Evolutionary conservation across 2,113 vertebrate genomes (phyloP), one percentile per base, ranked within the genome.

Genomic region (Ivindomyrus marchei): DNA sequence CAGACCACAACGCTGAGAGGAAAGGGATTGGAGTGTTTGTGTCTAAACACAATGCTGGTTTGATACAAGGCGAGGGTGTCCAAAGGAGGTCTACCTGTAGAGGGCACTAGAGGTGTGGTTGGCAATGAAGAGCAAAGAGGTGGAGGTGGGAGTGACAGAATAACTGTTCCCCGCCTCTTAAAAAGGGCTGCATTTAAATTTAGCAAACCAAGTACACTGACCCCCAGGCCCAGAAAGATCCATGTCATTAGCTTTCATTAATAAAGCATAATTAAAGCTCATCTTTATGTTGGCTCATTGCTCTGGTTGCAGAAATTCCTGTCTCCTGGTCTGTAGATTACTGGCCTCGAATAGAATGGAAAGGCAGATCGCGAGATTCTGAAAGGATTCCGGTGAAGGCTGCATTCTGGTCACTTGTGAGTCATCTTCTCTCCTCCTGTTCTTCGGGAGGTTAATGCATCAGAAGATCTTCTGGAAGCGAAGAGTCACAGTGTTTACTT

Each of bases 191-290:
- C 36, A 19, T 80, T 80, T 42, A 80, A 39, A 39, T 80, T 80
- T 80, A 42, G 4, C 36, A 80, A 80, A 80, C 15, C 7, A 42
- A 42, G 13, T 42, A 80, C 74, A 42, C 74, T 80, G 74, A 80
- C 36, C 74, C 27, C 74, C 31, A n/a, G 74, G 36, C 74, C 74
- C 74, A 80, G 31, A 80, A 36, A 42, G 74, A 36, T 42, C 74
- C 36, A 80, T 45, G 83, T 15, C 10, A 85, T 47, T 85, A 85
- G 4, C 4, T 80, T 70, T 92, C 93, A 95, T 95, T 94, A 95
- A 94, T 94, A 94, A 95, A 95, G 92, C 90, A 95, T 91, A 11
- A 3, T 84, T n/a, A 42, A 80, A 39, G 36, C 13, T 58, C 52
- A 47, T 13, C 24, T 89, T 53, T 84, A 36, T 4, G 31, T 45